Evolutionary conservation across 2,888 invertebrate genomes (phyloP), one percentile per base, ranked within the genome.

Genomic region (Octodonta nipae): DNA sequence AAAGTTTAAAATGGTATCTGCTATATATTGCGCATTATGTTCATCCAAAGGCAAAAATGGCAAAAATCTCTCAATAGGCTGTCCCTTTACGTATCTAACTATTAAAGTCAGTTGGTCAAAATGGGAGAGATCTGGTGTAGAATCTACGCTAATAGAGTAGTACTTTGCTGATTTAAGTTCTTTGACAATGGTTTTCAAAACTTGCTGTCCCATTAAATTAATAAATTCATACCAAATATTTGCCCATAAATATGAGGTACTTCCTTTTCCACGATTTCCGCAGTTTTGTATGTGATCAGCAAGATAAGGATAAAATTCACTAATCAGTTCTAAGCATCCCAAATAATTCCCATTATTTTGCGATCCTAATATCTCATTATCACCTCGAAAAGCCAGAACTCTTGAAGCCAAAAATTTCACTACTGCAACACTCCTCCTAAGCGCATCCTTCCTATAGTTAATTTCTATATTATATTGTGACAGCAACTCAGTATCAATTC

Each of bases 241-340:
- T 8, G 25, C n/a, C 5, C 11, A 25, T n/a, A 25, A 25, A 25
- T 25, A 25, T n/a, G n/a, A n/a, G n/a, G n/a, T n/a, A n/a, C n/a
- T 28, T 8, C 11, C 28, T 14, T 15, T 16, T 14, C 28, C 28
- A 11, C 8, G n/a, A 28, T 28, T 28, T 28, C 10, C 16, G 8
- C 12, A 28, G 3, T 43, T 41, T 28, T 36, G 13, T 14, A 53
- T 36, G 36, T 52, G 50, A 17, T 7, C 17, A 10, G 25, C 33
- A 13, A 51, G 33, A 39, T 51, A 54, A 2, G 46, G 44, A 42
- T 54, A 49, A 32, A 45, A 55, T 36, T 52, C 37, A 8, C 48
- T 33, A 10, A 53, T 20, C 11, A 51, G 34, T 37, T 55, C 49
- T 11, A 52, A 12, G 13, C 31, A 28, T 26, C 44, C 44, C 7